These are phyloP conservation scores for Amorpha juglandis DNA, from an alignment of 2,888 invertebrate genomes.

Conservation along the genomic window DNA sequence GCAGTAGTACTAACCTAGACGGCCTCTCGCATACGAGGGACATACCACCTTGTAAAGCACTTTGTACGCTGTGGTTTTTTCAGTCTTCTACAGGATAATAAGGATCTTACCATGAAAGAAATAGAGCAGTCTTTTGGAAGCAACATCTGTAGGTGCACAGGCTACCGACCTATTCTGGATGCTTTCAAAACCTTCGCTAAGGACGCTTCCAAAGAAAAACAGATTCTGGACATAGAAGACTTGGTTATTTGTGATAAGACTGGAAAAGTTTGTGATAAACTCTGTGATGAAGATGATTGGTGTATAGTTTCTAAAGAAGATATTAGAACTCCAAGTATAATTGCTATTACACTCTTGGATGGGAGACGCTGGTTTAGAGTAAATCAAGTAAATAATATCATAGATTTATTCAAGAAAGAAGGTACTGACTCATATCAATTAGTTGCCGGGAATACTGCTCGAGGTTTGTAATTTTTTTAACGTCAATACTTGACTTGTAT, in stretches of 20 bases:
- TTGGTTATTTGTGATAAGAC: conserved; percentile 45
- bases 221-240: conserved; percentile 59
- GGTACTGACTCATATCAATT: conserved; percentile 78
- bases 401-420: conserved; percentile 63
- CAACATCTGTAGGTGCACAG: conserved; percentile 90
- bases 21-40: no score
- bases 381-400: conserved; percentile 70
- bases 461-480: conserved; percentile 69
- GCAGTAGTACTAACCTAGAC: no score
- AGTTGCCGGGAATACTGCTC: conserved; percentile 88
- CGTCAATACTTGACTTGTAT: no score
- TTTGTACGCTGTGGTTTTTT: conserved; percentile 35
- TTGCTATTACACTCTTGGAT: conserved; percentile 53
- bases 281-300: conserved; percentile 54
- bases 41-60: no score
- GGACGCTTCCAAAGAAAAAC: conserved; percentile 59
- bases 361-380: conserved; percentile 80
- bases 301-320: conserved; percentile 52
- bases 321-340: conserved; percentile 33
- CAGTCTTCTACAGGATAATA: conserved; percentile 70
- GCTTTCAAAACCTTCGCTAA: conserved; percentile 85
- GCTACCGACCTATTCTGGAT: conserved; percentile 86
- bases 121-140: conserved; percentile 89
- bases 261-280: conserved; percentile 38
- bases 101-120: conserved; percentile 81